A percentile compares a stretch with the other conserved stretches of the same genome.
phyloP scores from a whole-genome alignment of 2,797 vertebrate species.

The Selene dorsalis region DNA sequence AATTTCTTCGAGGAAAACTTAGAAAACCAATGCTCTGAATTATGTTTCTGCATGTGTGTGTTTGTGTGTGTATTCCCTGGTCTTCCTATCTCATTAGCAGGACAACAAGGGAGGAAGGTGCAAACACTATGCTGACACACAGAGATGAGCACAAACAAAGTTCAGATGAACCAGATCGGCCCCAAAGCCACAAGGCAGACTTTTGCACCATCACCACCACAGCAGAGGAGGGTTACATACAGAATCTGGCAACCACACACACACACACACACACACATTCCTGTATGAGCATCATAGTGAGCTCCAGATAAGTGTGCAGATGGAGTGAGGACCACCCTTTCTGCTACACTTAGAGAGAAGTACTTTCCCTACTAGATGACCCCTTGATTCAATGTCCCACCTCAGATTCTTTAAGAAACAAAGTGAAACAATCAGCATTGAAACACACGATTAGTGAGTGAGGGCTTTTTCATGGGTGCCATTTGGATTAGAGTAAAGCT shows the following conservation, averaged over 20 bases:
- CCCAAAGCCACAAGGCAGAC: slow-evolving; percentile 3
- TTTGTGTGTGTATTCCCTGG: slow-evolving; percentile 1
- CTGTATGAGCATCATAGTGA: too few species aligned
- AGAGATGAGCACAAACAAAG: slow-evolving; percentile 2
- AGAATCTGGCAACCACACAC: slow-evolving; percentile 6
- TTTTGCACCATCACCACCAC: slow-evolving; percentile 3
- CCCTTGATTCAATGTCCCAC: too few species aligned
- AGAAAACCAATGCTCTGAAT: slow-evolving; percentile 1
- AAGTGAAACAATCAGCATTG: too few species aligned
- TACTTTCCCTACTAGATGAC: too few species aligned
- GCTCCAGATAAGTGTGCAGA: too few species aligned
- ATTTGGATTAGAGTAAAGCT: too few species aligned
- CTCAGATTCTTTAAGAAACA: too few species aligned
- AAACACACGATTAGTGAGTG: too few species aligned
- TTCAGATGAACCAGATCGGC: slow-evolving; percentile 27
- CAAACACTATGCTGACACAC: slow-evolving; percentile 13
- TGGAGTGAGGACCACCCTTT: too few species aligned
- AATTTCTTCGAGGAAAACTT: neutral
- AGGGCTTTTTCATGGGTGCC: too few species aligned
- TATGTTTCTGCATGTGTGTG: neutral
- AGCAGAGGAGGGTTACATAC: slow-evolving; percentile 10
- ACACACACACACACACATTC: neutral
- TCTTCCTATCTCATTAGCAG: slow-evolving; percentile 44
- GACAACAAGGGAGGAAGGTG: slow-evolving; percentile 11
- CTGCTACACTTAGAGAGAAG: too few species aligned